A percentile compares a stretch with the other conserved stretches of the same genome.
Evolutionary conservation across 1,140 invertebrate species (phyloP).

Genomic region (Brachionus manjavacas): DNA sequence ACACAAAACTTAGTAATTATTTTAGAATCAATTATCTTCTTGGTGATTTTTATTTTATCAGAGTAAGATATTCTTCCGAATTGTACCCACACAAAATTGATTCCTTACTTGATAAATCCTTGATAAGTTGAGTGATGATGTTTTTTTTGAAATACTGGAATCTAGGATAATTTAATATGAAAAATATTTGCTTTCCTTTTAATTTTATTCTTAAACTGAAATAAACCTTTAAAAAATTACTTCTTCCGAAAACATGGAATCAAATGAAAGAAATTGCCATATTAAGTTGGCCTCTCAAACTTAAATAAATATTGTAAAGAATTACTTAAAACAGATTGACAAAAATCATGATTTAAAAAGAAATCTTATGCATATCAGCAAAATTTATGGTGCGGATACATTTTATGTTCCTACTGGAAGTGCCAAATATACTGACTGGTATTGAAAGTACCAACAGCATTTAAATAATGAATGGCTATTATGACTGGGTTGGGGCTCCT

Average conservation of each 20-base stretch:
- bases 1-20: background rate
- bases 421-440: background rate
- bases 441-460: background rate
- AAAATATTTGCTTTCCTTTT: background rate
- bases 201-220: background rate
- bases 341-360: no score
- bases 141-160: background rate
- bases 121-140: background rate
- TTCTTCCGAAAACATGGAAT: no score
- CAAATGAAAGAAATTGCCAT: no score
- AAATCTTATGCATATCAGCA: background rate
- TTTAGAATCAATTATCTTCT: no score
- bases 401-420: background rate
- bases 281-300: no score
- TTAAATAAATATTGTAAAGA: no score
- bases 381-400: background rate
- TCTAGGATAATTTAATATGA: background rate
- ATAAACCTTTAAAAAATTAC: background rate
- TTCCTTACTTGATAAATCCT: background rate
- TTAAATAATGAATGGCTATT: background rate
- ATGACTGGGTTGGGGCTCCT: background rate
- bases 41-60: no score
- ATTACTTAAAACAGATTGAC: no score
- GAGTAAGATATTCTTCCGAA: no score
- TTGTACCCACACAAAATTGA: no score